phyloP scores from a whole-genome alignment of 2,888 invertebrate species.

The Drosophila mettleri region DNA sequence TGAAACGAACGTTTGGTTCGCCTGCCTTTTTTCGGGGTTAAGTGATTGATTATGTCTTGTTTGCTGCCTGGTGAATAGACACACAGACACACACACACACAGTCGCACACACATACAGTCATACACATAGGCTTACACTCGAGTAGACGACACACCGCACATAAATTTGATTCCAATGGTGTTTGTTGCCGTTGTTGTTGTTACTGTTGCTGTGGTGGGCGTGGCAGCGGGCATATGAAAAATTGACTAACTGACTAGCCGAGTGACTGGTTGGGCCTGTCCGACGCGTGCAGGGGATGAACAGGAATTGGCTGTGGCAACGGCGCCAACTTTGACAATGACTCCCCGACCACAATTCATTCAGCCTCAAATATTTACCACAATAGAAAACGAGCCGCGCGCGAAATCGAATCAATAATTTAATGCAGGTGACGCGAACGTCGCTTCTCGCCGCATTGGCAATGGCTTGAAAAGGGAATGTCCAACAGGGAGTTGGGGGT shows the following conservation, averaged over 20 bases:
- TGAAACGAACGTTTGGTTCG: constrained; percentile 69
- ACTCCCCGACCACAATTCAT: constrained; percentile 47
- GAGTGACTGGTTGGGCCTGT: constrained; percentile 6
- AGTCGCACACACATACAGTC: constrained; percentile 17
- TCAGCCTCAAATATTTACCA: constrained; percentile 62
- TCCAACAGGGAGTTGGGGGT: too few species aligned
- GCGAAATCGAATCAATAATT: constrained; percentile 78
- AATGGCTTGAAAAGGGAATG: not conserved
- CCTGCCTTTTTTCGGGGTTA: constrained; percentile 56
- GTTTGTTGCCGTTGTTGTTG: constrained; percentile 23
- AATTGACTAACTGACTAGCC: constrained; percentile 58
- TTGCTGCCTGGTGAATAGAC: constrained; percentile 42
- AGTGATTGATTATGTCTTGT: constrained; percentile 78
- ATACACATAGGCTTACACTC: constrained; percentile 11
- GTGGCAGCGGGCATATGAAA: constrained; percentile 55
- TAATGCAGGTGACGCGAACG: constrained; percentile 69
- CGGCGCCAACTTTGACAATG: constrained; percentile 62
- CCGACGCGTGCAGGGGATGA: not conserved
- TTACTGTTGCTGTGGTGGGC: constrained; percentile 51
- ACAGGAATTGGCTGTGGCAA: constrained; percentile 10
- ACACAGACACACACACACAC: constrained; percentile 17
- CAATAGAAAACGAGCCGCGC: constrained; percentile 74
- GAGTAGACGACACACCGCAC: constrained; percentile 30
- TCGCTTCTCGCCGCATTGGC: not conserved
- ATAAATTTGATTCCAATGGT: constrained; percentile 42